Conservation (phyloP, 1,140 invertebrate species). For the Drosophila asahinai region DNA sequence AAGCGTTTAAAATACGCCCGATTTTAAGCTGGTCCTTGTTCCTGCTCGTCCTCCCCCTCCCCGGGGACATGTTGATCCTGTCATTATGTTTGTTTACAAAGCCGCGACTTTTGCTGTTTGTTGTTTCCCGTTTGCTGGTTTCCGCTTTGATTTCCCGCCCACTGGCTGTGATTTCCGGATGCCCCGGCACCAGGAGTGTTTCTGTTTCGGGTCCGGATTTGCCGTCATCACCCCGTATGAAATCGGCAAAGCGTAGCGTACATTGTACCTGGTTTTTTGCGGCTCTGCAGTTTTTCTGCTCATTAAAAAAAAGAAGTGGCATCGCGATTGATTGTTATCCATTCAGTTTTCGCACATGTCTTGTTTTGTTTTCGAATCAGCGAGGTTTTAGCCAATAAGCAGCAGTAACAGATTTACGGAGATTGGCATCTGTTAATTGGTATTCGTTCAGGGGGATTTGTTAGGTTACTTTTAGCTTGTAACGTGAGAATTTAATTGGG, state of each 20-base stretch:
- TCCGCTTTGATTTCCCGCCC: conserved; percentile 59
- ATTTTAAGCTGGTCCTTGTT: conserved; percentile 61
- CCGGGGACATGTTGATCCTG: conserved; percentile 67
- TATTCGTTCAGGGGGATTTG: neutral
- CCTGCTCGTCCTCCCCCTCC: neutral
- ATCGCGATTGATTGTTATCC: conserved; percentile 21
- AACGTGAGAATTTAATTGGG: neutral
- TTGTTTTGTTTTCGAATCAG: conserved; percentile 13
- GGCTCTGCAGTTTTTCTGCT: conserved; percentile 23
- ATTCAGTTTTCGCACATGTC: conserved; percentile 19
- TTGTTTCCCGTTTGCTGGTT: conserved; percentile 68
- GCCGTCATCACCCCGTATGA: conserved; percentile 11
- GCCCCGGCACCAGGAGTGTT: conserved; percentile 23
- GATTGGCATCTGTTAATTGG: conserved; percentile 10
- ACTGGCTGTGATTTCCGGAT: conserved; percentile 21
- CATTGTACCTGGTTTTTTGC: conserved; percentile 17
- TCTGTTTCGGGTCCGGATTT: conserved; percentile 35
- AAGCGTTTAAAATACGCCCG: conserved; percentile 72
- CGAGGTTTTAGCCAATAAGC: neutral
- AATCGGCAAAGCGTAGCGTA: neutral
- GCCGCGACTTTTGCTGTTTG: conserved; percentile 77
- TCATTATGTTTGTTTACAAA: conserved; percentile 81
- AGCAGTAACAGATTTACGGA: neutral
- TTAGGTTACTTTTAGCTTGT: neutral
- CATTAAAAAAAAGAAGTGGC: conserved; percentile 56